phyloP scores from a whole-genome alignment of 2,888 invertebrate species.

The Trilocha varians region DNA sequence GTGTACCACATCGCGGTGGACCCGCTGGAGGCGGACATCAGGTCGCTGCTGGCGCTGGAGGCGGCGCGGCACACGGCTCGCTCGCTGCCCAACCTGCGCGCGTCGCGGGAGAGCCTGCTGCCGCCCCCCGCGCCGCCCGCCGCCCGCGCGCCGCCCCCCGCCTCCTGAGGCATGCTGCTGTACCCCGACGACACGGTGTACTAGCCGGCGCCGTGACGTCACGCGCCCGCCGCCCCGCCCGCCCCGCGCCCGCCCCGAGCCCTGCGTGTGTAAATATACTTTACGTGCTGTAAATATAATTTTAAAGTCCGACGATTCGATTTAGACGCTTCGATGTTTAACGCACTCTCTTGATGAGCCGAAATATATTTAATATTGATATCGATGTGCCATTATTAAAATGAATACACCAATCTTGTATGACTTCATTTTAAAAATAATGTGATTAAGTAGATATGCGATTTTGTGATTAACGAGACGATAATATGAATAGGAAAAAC shows the following conservation, averaged over 20 bases:
- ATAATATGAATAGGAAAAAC: neutral
- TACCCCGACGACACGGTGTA: conserved; percentile 60
- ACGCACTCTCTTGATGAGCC: neutral
- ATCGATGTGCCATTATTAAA: conserved; percentile 2
- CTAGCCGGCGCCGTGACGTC: conserved; percentile 25
- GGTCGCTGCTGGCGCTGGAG: conserved; percentile 59
- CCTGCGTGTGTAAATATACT: neutral
- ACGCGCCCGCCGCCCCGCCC: neutral
- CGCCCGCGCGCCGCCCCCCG: conserved; percentile 10
- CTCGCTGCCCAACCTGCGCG: conserved; percentile 80
- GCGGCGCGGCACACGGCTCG: conserved; percentile 60
- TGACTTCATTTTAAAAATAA: neutral
- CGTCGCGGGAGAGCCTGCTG: conserved; percentile 57
- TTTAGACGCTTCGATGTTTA: neutral
- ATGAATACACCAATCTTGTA: conserved; percentile 10
- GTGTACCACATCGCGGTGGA: conserved; percentile 67
- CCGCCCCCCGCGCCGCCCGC: conserved; percentile 23
- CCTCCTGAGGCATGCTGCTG: conserved; percentile 63
- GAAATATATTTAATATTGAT: conserved; percentile 14
- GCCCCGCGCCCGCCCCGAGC: neutral
- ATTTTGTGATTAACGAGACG: neutral
- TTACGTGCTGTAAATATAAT: neutral
- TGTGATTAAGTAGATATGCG: neutral
- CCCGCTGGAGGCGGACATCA: conserved; percentile 60
- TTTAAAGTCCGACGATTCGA: neutral